These are phyloP conservation scores for Vollenhovia emeryi DNA, from an alignment of 1,140 invertebrate genomes.

Conservation along the genomic window DNA sequence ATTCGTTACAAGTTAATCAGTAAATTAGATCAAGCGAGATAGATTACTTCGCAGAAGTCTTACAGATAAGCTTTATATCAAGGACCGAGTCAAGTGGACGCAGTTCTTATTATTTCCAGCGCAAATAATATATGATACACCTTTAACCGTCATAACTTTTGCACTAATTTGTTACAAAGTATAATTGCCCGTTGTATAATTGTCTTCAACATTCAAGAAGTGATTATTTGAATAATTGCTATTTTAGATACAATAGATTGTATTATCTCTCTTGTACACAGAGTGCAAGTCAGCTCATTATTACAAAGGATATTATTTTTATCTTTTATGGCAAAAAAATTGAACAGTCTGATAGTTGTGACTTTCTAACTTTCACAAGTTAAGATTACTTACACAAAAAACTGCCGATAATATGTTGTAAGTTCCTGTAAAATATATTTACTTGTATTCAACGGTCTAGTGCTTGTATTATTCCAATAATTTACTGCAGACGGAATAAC, in stretches of 20 bases:
- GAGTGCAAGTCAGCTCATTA: not conserved
- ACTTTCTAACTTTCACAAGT: slow-evolving; percentile 48
- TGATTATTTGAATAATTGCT: not conserved
- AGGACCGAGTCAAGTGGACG: not conserved
- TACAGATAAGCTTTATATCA: slow-evolving; percentile 3
- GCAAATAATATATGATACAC: too few species aligned
- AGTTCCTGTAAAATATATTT: not conserved
- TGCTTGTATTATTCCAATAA: not conserved
- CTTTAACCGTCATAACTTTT: not conserved
- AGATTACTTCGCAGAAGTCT: slow-evolving; percentile 12
- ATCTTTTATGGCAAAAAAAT: not conserved
- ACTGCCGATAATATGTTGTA: not conserved
- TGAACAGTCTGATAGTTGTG: not conserved
- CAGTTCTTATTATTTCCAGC: not conserved
- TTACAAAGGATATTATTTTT: slow-evolving; percentile 13
- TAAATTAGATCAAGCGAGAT: not conserved
- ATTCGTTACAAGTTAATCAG: slow-evolving; percentile 6
- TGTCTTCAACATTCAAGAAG: not conserved
- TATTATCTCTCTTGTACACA: not conserved
- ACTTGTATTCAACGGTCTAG: not conserved
- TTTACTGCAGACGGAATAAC: not conserved
- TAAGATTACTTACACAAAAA: slow-evolving; percentile 5
- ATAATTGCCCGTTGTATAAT: not conserved
- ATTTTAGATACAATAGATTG: not conserved
- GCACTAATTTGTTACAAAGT: not conserved